These are phyloP conservation scores for Festucalex cinctus DNA, from an alignment of 2,113 vertebrate genomes.

Conservation along the genomic window DNA sequence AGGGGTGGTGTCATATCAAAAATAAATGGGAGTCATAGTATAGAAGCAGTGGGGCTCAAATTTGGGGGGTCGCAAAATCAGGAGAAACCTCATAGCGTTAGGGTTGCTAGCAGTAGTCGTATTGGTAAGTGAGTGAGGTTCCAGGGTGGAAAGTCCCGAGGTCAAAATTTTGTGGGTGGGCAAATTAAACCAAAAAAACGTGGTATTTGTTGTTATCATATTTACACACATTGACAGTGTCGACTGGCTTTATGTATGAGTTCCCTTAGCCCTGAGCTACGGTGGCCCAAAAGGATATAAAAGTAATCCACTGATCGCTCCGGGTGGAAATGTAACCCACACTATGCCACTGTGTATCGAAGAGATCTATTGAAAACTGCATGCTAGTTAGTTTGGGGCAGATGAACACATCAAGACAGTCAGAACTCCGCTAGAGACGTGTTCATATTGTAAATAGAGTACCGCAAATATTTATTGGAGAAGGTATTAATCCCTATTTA, in stretches of 20 bases:
- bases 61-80: no score
- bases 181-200: not conserved
- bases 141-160: no score
- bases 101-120: no score
- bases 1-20: no score
- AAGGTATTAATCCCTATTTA: constrained; percentile 82
- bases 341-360: not conserved
- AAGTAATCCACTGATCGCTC: not conserved
- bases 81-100: no score
- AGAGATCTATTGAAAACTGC: constrained; percentile 22
- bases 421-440: constrained; percentile 56
- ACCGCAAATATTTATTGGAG: constrained; percentile 89
- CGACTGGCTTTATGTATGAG: not conserved
- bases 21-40: no score
- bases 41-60: no score
- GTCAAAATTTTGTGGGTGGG: no score
- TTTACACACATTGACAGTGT: not conserved
- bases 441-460: constrained; percentile 90
- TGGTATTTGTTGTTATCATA: no score
- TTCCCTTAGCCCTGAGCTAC: not conserved
- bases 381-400: constrained; percentile 34
- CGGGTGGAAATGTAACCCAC: not conserved
- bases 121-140: no score
- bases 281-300: not conserved
- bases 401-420: constrained; percentile 28